A percentile compares a stretch with the other conserved stretches of the same genome.
phyloP scores from a whole-genome alignment of 2,888 invertebrate genomes.

The Caenorhabditis angaria region DNA sequence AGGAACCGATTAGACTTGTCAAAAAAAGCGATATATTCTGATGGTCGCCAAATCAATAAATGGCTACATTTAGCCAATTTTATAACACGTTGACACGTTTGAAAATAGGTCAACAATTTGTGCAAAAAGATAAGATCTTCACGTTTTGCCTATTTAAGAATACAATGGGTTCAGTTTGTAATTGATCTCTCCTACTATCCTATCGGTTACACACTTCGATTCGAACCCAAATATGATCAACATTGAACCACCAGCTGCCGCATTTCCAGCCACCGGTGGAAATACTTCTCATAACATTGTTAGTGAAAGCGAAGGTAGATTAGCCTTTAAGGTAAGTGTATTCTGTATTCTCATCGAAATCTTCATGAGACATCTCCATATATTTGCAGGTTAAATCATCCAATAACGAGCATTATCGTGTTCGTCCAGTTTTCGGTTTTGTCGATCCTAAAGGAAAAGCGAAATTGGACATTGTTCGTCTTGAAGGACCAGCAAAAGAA shows the following conservation, averaged over 20 bases:
- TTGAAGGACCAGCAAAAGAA: constrained; percentile 48
- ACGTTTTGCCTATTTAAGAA: neutral
- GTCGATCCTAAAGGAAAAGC: constrained; percentile 44
- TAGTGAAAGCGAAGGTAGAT: neutral
- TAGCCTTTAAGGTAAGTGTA: constrained; percentile 9
- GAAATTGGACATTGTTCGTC: constrained; percentile 49
- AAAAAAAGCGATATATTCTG: neutral
- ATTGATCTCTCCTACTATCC: constrained; percentile 1
- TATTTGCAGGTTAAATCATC: constrained; percentile 24
- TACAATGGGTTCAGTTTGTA: neutral
- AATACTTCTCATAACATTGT: constrained; percentile 11
- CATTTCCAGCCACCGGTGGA: constrained; percentile 9
- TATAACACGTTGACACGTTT: neutral
- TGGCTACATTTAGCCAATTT: neutral
- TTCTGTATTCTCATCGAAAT: constrained; percentile 13
- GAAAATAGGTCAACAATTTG: neutral
- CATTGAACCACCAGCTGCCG: constrained; percentile 15
- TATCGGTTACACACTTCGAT: neutral
- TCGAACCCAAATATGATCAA: constrained; percentile 12
- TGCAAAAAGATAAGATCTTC: neutral
- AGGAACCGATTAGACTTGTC: neutral
- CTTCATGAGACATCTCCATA: no score
- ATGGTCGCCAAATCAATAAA: constrained; percentile 2
- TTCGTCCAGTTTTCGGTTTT: constrained; percentile 62
- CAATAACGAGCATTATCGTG: constrained; percentile 62